Conservation (phyloP, 2,888 invertebrate species). For the Creontiades dilutus region DNA sequence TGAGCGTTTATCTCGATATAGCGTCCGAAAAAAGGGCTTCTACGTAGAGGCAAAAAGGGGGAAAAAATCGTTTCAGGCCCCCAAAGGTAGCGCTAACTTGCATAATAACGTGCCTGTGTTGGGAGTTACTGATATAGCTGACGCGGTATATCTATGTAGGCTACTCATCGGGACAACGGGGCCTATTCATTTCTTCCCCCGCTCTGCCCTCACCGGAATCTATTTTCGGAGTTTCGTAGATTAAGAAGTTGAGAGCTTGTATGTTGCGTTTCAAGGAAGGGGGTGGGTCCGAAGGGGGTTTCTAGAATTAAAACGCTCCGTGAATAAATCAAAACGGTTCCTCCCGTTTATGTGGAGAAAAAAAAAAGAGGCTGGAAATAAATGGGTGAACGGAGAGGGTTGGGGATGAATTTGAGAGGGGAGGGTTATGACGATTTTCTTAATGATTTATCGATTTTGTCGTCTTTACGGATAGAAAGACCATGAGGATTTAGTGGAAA, state of each 20-base stretch:
- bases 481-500: too few species aligned
- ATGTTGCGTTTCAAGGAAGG: constrained; percentile 27
- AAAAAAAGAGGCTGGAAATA: constrained; percentile 17
- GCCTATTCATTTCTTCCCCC: constrained; percentile 54
- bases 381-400: background rate
- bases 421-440: background rate
- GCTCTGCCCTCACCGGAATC: constrained; percentile 1
- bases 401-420: background rate
- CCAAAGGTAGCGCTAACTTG: constrained; percentile 39
- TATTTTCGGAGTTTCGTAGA: constrained; percentile 41
- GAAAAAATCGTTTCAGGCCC: background rate
- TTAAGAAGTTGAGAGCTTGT: constrained; percentile 48
- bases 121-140: constrained; percentile 50
- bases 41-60: too few species aligned
- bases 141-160: constrained; percentile 38
- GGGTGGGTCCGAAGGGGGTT: constrained; percentile 12
- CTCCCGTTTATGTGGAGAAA: constrained; percentile 9
- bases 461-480: background rate
- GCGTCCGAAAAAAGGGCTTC: constrained; percentile 39
- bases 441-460: background rate
- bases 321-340: constrained; percentile 37
- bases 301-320: constrained; percentile 52
- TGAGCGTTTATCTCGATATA: constrained; percentile 49
- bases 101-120: constrained; percentile 52
- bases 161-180: constrained; percentile 56